Evolutionary conservation across 2,888 invertebrate species (phyloP).

Genomic region (Nesidiocoris tenuis): DNA sequence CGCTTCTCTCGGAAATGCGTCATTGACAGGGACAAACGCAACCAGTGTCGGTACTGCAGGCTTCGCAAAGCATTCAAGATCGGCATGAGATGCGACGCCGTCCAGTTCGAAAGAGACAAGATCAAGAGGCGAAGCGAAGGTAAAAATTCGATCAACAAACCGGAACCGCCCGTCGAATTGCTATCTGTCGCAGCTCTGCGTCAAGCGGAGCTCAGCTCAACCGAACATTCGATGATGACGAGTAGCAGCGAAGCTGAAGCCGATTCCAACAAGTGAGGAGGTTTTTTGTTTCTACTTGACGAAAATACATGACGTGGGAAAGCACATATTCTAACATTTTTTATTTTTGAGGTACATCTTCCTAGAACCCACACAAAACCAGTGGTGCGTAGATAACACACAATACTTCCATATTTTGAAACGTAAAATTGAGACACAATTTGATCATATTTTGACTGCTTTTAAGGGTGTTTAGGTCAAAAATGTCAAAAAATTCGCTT

Average conservation of each 20-base stretch:
- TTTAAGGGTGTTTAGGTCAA: too few species aligned
- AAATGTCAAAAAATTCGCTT: too few species aligned
- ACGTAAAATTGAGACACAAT: too few species aligned
- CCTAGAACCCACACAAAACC: too few species aligned
- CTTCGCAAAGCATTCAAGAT: conserved; percentile 94
- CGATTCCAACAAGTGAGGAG: not conserved
- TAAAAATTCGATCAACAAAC: not conserved
- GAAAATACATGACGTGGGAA: too few species aligned
- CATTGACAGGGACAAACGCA: conserved; percentile 94
- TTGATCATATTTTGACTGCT: too few species aligned
- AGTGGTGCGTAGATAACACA: not conserved
- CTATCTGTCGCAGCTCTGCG: conserved; percentile 83
- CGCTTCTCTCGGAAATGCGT: conserved; percentile 86
- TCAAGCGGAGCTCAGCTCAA: conserved; percentile 86
- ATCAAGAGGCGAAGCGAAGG: conserved; percentile 75
- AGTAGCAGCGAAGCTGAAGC: not conserved
- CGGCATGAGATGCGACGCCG: conserved; percentile 97
- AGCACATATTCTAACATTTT: too few species aligned
- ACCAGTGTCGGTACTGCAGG: conserved; percentile 94
- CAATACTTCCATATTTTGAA: not conserved
- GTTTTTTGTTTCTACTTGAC: too few species aligned
- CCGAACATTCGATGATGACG: not conserved
- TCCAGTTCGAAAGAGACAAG: conserved; percentile 96
- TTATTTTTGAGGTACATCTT: too few species aligned
- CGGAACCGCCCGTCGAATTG: conserved; percentile 59